Conservation (phyloP, 2,888 invertebrate genomes). For the Tholera decimalis region DNA sequence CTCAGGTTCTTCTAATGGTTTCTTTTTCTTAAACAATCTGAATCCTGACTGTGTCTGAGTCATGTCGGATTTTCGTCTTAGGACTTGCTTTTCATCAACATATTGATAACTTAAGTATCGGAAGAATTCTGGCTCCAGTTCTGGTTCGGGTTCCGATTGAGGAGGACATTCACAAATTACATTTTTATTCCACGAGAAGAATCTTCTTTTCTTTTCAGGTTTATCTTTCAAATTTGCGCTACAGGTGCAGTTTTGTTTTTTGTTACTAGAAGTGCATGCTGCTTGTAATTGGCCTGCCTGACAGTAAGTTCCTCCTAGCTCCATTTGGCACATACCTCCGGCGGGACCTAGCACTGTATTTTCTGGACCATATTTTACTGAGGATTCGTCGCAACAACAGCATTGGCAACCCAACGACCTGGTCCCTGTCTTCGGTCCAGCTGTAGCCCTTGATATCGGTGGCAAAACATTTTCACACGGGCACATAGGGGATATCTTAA, state of each 20-base stretch:
- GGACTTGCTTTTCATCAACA: constrained; percentile 6
- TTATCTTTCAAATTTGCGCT: background rate
- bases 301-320: constrained; percentile 43
- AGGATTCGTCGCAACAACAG: constrained; percentile 41
- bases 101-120: background rate
- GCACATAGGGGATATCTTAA: constrained; percentile 32
- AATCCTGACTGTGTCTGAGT: constrained; percentile 81
- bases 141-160: constrained; percentile 17
- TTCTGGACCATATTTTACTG: background rate
- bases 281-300: constrained; percentile 44
- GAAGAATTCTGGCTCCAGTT: background rate
- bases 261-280: background rate
- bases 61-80: constrained; percentile 72
- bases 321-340: constrained; percentile 45
- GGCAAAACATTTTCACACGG: constrained; percentile 42
- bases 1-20: constrained; percentile 37
- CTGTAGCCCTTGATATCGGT: constrained; percentile 20
- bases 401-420: constrained; percentile 47
- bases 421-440: constrained; percentile 41
- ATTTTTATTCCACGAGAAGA: constrained; percentile 31
- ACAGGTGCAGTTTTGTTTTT: constrained; percentile 39
- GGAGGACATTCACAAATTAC: constrained; percentile 57
- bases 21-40: constrained; percentile 69
- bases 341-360: constrained; percentile 32
- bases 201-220: constrained; percentile 28